phyloP scores from a whole-genome alignment of 2,888 invertebrate genomes.

The Baronia brevicornis region DNA sequence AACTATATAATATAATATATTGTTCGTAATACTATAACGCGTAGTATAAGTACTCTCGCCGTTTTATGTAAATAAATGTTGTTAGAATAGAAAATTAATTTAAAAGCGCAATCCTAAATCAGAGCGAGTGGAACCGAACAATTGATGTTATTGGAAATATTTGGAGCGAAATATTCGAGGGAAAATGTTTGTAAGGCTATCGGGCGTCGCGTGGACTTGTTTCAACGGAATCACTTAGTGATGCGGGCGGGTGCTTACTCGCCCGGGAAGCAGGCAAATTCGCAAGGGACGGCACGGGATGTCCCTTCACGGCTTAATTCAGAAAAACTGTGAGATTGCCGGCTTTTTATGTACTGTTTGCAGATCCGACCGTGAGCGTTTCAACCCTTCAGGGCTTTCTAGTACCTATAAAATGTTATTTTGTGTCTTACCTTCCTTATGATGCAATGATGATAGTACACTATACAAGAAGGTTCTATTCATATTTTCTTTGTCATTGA shows the following conservation, averaged over 20 bases:
- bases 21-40: no score
- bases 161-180: constrained; percentile 17
- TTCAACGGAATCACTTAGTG: constrained; percentile 57
- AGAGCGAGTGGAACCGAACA: no score
- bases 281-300: constrained; percentile 38
- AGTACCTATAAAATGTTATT: constrained; percentile 50
- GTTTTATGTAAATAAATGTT: no score
- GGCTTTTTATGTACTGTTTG: constrained; percentile 67
- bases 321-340: constrained; percentile 58
- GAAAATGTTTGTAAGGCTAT: constrained; percentile 39
- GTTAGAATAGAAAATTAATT: no score
- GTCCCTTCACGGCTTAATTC: constrained; percentile 62
- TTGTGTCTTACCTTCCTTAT: no score
- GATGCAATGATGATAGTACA: no score
- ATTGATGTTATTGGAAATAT: no score
- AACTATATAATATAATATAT: no score
- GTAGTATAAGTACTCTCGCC: no score
- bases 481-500: no score
- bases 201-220: constrained; percentile 40
- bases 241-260: constrained; percentile 35
- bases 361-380: constrained; percentile 56
- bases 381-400: constrained; percentile 49
- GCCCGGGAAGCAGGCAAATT: constrained; percentile 40
- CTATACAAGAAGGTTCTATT: no score
- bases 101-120: no score